Conservation (phyloP, 64 coral and sea anemone species). For the Exaiptasia diaphana region DNA sequence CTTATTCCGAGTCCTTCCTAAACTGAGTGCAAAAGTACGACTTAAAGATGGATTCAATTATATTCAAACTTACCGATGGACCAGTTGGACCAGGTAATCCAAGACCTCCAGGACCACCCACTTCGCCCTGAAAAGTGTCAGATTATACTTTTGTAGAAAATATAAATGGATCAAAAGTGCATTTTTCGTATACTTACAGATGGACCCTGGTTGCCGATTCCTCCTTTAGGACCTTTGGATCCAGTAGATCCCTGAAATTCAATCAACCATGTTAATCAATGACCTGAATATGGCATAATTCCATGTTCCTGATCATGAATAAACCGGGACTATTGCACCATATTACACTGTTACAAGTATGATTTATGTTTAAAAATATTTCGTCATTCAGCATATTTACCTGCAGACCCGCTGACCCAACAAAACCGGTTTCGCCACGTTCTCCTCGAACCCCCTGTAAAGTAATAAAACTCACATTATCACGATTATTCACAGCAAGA, state of each 20-base stretch:
- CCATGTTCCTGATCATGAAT: no score
- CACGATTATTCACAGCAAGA: no score
- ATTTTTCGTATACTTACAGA: not conserved
- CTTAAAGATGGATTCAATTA: not conserved
- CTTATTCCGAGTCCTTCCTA: not conserved
- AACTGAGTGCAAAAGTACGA: not conserved
- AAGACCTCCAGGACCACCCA: not conserved
- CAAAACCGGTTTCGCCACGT: not conserved
- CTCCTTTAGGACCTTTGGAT: not conserved
- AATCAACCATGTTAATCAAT: no score
- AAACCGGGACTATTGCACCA: no score
- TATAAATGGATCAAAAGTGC: not conserved
- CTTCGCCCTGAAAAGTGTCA: not conserved
- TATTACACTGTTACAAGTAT: no score
- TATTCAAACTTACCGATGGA: not conserved
- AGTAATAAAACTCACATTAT: not conserved
- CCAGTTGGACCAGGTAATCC: conserved; percentile 1
- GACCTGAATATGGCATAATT: no score
- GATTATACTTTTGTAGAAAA: not conserved
- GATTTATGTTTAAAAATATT: no score
- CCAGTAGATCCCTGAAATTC: not conserved
- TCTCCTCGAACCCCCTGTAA: conserved; percentile 32
- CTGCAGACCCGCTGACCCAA: not conserved
- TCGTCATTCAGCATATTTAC: no score
- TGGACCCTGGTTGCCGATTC: not conserved